Evolutionary conservation across 2,888 invertebrate species (phyloP).

Genomic region (Dromius quadrimaculatus): DNA sequence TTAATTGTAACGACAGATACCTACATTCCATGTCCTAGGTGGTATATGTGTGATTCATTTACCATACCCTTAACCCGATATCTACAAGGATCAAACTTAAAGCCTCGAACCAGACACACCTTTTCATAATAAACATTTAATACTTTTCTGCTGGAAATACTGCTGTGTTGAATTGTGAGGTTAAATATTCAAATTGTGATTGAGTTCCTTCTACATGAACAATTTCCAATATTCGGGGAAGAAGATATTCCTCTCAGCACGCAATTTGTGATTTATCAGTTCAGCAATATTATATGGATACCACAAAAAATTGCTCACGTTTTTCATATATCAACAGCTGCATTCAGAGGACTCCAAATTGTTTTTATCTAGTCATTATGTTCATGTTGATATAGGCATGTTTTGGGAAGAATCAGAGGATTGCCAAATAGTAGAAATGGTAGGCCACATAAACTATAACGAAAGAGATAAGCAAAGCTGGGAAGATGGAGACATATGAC

Average conservation of each 20-base stretch:
- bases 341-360: too few relatives aligned
- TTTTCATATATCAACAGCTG: not conserved
- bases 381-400: too few relatives aligned
- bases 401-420: too few relatives aligned
- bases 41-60: not conserved
- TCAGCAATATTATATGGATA: not conserved
- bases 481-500: too few relatives aligned
- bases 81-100: constrained; percentile 20
- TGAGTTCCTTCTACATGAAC: constrained; percentile 18
- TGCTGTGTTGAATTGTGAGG: constrained; percentile 10
- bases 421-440: too few relatives aligned
- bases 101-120: constrained; percentile 33
- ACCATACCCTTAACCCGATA: not conserved
- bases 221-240: constrained; percentile 15
- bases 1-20: constrained; percentile 44
- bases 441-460: too few relatives aligned
- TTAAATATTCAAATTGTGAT: constrained; percentile 26
- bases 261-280: not conserved
- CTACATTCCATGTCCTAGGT: not conserved
- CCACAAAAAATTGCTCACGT: not conserved
- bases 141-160: constrained; percentile 9
- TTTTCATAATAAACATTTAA: constrained; percentile 1
- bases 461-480: too few relatives aligned
- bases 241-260: constrained; percentile 9
- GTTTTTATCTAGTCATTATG: too few relatives aligned